Evolutionary conservation across 2,113 vertebrate genomes (phyloP), one percentile per base, ranked within the genome.

Genomic region (Lasiurus borealis): DNA sequence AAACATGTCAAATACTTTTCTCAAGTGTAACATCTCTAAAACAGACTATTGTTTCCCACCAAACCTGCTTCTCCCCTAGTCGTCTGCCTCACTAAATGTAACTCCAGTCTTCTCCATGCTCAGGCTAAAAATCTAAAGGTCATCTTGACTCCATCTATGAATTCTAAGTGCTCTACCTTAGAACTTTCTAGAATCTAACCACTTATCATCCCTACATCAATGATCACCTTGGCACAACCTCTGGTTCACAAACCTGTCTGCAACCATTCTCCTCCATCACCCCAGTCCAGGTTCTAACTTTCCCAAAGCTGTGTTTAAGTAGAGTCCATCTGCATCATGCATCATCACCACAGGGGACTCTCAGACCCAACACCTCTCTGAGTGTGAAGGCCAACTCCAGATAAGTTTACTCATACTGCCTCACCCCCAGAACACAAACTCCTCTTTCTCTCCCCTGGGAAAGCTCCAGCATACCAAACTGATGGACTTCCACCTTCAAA

Each of bases 121-220:
- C 12, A 34, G 54, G 75, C 2, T n/a, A 50, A 29, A 66, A 57
- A 16, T 75, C 54, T 21, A n/a, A 31, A 54, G 4, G n/a, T 40
- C 10, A 23, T 90, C 11, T 80, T 68, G 66, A 57, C 31, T 46
- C 46, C 40, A 36, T 13, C 7, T n/a, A 31, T 25, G 52, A 40
- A 72, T 72, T 48, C 75, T 83, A 14, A 80, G 73, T 88, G 50
- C n/a, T 66, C 25, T 80, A 25, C 9, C 36, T 57, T 29, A 66
- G 84, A 91, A 72, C 72, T 66, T 78, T 91, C 77, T 66, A 88
- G 88, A 88, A 36, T 50, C n/a, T 27, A 72, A 64, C 29, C 6
- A 21, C 13, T 8, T 19, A 69, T 48, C 25, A 2, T 52, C 50
- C 44, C 29, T 59, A 34, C 11, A 1, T 11, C 31, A 29, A 59